Percentiles rank a stretch among this genome's conserved stretches.
Evolutionary conservation across 2,888 invertebrate genomes (phyloP).

Genomic region (Drosophila paramelanica): DNA sequence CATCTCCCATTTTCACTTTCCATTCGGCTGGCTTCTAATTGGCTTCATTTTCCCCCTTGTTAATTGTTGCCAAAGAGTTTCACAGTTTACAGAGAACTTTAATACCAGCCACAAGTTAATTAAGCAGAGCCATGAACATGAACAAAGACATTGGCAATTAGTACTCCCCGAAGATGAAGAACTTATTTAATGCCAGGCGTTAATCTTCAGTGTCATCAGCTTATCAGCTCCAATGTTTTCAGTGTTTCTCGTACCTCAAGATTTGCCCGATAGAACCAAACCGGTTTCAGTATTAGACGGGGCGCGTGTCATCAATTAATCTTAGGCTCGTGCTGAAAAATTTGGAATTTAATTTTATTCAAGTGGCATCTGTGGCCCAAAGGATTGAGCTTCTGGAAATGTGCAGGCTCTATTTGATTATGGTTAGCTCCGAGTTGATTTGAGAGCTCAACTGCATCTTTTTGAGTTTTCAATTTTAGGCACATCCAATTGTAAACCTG

Average conservation of each 20-base stretch:
- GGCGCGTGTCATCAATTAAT: constrained; percentile 83
- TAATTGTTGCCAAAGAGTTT: constrained; percentile 23
- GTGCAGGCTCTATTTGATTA: constrained; percentile 45
- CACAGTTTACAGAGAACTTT: constrained; percentile 27
- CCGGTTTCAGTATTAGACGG: constrained; percentile 56
- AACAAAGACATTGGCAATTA: constrained; percentile 23
- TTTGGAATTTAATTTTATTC: constrained; percentile 59
- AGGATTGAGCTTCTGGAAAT: constrained; percentile 40
- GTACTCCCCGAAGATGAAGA: constrained; percentile 14
- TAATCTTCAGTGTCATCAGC: constrained; percentile 51
- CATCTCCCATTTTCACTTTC: constrained; percentile 25
- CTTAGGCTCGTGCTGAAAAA: constrained; percentile 51
- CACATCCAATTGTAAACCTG: constrained; percentile 33
- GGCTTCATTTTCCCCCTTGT: constrained; percentile 6
- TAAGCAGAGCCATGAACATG: constrained; percentile 38
- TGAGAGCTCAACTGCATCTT: neutral
- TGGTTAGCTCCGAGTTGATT: constrained; percentile 20
- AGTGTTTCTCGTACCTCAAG: constrained; percentile 21
- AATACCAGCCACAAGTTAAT: constrained; percentile 54
- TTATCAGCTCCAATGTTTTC: constrained; percentile 22
- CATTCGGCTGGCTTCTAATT: constrained; percentile 25
- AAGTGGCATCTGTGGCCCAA: constrained; percentile 47
- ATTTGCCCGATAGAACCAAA: constrained; percentile 42
- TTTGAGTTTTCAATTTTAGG: constrained; percentile 41
- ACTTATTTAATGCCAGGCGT: constrained; percentile 17